These are phyloP conservation scores for Corbicula japonica DNA, from an alignment of 2,888 invertebrate species.

Conservation along the genomic window DNA sequence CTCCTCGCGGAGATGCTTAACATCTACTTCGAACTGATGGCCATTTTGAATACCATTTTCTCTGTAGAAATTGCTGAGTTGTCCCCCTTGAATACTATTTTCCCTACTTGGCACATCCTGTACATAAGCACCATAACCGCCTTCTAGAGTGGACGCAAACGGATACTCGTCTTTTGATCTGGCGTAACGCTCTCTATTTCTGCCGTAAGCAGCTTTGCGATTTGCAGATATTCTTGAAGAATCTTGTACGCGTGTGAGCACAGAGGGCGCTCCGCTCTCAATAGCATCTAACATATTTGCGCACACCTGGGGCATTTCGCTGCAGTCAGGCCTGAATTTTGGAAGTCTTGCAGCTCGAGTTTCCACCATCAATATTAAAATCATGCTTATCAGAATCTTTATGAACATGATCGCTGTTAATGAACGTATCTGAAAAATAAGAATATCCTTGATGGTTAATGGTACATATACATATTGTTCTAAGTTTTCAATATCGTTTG, in stretches of 20 bases:
- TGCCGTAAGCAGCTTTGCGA: background rate
- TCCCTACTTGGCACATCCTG: background rate
- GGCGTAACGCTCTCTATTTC: background rate
- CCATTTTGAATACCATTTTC: background rate
- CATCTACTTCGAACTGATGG: too few relatives aligned
- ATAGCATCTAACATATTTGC: background rate
- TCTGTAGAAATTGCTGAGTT: background rate
- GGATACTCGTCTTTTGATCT: constrained; percentile 7
- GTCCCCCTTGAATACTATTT: background rate
- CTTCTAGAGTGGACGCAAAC: background rate
- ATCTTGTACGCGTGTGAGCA: background rate
- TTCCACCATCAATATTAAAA: too few relatives aligned
- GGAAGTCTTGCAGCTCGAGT: too few relatives aligned
- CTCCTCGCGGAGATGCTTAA: too few relatives aligned
- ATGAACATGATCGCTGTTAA: too few relatives aligned
- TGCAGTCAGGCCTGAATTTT: background rate
- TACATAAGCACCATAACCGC: background rate
- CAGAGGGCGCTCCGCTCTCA: background rate
- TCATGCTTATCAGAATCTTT: too few relatives aligned
- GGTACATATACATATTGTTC: too few relatives aligned
- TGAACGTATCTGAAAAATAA: too few relatives aligned
- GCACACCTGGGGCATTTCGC: background rate
- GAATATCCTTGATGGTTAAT: too few relatives aligned
- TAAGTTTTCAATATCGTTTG: too few relatives aligned
- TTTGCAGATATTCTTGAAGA: background rate